These are phyloP conservation scores for Spodoptera litura DNA, from an alignment of 1,140 invertebrate species.

Conservation along the genomic window DNA sequence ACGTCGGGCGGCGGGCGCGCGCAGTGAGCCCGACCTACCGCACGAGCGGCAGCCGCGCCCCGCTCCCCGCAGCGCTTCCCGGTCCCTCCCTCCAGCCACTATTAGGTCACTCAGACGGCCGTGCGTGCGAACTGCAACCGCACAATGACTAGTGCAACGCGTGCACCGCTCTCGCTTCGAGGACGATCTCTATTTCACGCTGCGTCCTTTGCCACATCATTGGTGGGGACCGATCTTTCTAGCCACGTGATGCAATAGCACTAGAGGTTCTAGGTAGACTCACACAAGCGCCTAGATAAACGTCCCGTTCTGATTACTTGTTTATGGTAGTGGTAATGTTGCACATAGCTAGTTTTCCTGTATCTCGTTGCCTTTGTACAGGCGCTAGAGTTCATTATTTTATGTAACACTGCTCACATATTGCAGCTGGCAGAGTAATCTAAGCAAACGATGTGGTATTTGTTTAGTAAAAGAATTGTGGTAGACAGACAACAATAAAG, in stretches of 20 bases:
- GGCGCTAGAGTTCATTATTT: slow-evolving; percentile 42
- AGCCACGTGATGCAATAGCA: slow-evolving; percentile 82
- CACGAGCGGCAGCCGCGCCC: slow-evolving; percentile 73
- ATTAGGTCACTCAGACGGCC: slow-evolving; percentile 83
- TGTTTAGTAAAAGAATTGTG: slow-evolving; percentile 32
- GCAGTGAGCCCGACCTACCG: slow-evolving; percentile 85
- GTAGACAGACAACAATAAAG: slow-evolving; percentile 67
- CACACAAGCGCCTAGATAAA: slow-evolving; percentile 62
- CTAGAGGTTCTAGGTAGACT: slow-evolving; percentile 75
- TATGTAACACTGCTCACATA: neutral
- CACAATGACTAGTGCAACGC: slow-evolving; percentile 85
- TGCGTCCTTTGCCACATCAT: slow-evolving; percentile 83
- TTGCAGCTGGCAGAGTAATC: neutral
- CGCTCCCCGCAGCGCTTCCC: slow-evolving; percentile 78
- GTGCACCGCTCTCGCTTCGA: slow-evolving; percentile 85
- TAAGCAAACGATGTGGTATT: slow-evolving; percentile 39
- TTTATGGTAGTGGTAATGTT: slow-evolving; percentile 35
- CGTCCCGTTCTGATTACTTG: slow-evolving; percentile 61
- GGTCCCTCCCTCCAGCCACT: slow-evolving; percentile 83
- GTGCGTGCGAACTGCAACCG: slow-evolving; percentile 82
- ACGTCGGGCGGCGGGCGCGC: slow-evolving; percentile 76
- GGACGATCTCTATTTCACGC: slow-evolving; percentile 85
- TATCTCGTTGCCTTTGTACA: slow-evolving; percentile 21
- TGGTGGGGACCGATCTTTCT: slow-evolving; percentile 85
- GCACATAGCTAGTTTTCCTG: slow-evolving; percentile 38